A percentile compares a stretch with the other conserved stretches of the same genome.
These are phyloP conservation scores for Clanis bilineata DNA, from an alignment of 2,888 invertebrate genomes.

Conservation along the genomic window DNA sequence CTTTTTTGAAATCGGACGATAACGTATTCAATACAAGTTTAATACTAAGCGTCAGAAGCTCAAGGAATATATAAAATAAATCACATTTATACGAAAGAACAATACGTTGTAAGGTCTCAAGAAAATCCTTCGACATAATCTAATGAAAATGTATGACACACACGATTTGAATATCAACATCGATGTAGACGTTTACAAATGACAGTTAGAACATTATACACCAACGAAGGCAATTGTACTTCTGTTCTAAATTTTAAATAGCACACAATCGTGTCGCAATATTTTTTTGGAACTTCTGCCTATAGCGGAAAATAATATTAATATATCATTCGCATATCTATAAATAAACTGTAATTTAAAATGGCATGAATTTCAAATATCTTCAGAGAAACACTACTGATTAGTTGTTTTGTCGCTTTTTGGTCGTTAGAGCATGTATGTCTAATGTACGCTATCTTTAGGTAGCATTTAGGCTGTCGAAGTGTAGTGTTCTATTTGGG, in stretches of 20 bases:
- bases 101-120: background rate
- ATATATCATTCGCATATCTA: too few relatives aligned
- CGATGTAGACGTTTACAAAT: constrained; percentile 56
- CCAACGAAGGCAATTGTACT: constrained; percentile 52
- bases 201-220: constrained; percentile 54
- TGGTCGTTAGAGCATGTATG: too few relatives aligned
- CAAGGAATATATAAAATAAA: background rate
- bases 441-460: too few relatives aligned
- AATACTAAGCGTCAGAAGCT: background rate
- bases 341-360: too few relatives aligned
- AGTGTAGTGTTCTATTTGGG: too few relatives aligned
- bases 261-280: constrained; percentile 62
- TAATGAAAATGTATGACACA: constrained; percentile 37
- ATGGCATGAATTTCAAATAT: too few relatives aligned
- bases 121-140: constrained; percentile 15
- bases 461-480: too few relatives aligned
- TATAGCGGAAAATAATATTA: background rate
- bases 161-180: constrained; percentile 65
- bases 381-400: too few relatives aligned
- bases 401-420: too few relatives aligned
- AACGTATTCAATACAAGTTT: background rate
- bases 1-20: too few relatives aligned
- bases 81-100: background rate
- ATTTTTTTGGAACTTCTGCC: constrained; percentile 18
- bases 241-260: constrained; percentile 72